A percentile compares a stretch with the other conserved stretches of the same genome.
Conservation (phyloP, 2,888 invertebrate species). For the Mesorhabditis spiculigera region DNA sequence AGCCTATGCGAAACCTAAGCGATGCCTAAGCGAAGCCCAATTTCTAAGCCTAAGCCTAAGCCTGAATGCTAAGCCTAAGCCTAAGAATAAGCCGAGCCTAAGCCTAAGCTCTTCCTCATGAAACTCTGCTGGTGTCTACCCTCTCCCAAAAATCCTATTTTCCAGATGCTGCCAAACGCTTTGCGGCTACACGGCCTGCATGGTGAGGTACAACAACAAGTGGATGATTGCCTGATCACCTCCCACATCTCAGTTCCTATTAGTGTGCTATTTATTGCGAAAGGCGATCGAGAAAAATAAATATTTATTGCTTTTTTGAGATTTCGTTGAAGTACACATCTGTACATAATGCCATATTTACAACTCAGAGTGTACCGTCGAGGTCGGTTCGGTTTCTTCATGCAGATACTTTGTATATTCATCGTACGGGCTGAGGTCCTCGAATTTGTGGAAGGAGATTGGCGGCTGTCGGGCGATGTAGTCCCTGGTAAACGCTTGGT, state of each 20-base stretch:
- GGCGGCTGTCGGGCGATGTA: constrained; percentile 66
- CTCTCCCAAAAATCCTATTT: background rate
- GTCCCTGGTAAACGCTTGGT: background rate
- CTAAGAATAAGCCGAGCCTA: too few species aligned
- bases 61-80: background rate
- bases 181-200: constrained; percentile 36
- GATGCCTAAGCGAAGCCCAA: background rate
- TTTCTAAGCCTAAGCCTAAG: constrained; percentile 1
- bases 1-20: too few species aligned
- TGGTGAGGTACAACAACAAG: constrained; percentile 33
- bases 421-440: constrained; percentile 74
- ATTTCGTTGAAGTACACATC: too few species aligned
- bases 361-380: background rate
- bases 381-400: background rate
- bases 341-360: background rate
- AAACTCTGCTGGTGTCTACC: too few species aligned
- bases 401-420: constrained; percentile 8
- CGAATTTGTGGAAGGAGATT: constrained; percentile 87
- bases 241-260: too few species aligned
- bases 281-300: too few species aligned
- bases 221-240: constrained; percentile 32
- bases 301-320: too few species aligned
- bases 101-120: too few species aligned
- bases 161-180: constrained; percentile 35
- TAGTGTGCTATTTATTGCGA: too few species aligned